These are phyloP conservation scores for Drosophila lini DNA, from an alignment of 1,140 invertebrate genomes.

Conservation along the genomic window DNA sequence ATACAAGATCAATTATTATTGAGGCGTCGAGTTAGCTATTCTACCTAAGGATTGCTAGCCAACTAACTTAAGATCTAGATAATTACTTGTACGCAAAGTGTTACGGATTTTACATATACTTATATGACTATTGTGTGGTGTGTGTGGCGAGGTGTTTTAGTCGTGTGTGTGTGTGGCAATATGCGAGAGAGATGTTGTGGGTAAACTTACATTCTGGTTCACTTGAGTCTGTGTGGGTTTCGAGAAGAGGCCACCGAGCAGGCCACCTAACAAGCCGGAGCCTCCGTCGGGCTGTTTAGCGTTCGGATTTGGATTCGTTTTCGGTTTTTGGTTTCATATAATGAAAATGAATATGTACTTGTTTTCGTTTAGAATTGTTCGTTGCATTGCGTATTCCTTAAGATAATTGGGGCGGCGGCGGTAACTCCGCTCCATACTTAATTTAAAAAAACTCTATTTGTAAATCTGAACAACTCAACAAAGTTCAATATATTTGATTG, in stretches of 20 bases:
- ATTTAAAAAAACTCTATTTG: conserved; percentile 50
- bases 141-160: conserved; percentile 9
- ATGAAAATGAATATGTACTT: conserved; percentile 83
- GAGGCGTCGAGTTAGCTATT: conserved; percentile 2
- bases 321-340: conserved; percentile 75
- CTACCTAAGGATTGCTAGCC: conserved; percentile 33
- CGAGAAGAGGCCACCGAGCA: conserved; percentile 84
- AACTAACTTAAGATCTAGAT: conserved; percentile 46
- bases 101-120: conserved; percentile 49
- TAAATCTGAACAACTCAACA: conserved; percentile 66
- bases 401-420: conserved; percentile 35
- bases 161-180: conserved; percentile 38
- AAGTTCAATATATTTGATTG: conserved; percentile 43
- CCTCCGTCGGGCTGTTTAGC: conserved; percentile 78
- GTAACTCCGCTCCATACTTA: conserved; percentile 51
- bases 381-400: conserved; percentile 74
- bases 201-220: conserved; percentile 84
- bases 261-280: conserved; percentile 84
- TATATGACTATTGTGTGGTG: conserved; percentile 42
- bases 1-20: conserved; percentile 28
- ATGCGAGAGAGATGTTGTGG: conserved; percentile 79
- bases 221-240: conserved; percentile 84
- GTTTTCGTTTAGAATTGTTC: conserved; percentile 81
- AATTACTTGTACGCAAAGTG: conserved; percentile 55
- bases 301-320: conserved; percentile 43